These are phyloP conservation scores for Stenopsyche tienmushanensis DNA, from an alignment of 1,140 invertebrate genomes.

Conservation along the genomic window DNA sequence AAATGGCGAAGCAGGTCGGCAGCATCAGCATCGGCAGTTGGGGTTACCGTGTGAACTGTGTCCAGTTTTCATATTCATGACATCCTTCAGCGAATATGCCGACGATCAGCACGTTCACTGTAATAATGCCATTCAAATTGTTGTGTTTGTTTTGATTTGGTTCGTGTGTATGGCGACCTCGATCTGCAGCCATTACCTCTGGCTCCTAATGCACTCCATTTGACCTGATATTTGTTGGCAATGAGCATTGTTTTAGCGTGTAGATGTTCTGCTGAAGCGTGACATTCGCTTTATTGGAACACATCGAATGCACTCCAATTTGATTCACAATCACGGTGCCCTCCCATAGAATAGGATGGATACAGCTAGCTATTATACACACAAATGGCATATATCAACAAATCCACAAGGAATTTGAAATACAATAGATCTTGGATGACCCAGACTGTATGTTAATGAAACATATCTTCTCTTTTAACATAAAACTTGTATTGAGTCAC, in stretches of 20 bases:
- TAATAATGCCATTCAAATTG: conserved; percentile 31
- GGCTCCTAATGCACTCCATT: background rate
- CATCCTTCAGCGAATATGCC: conserved; percentile 11
- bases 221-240: background rate
- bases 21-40: background rate
- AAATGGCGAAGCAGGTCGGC: background rate
- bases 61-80: conserved; percentile 21
- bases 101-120: conserved; percentile 17
- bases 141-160: conserved; percentile 23
- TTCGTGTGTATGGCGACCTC: background rate
- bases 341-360: too few relatives aligned
- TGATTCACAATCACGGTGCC: too few relatives aligned
- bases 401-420: too few relatives aligned
- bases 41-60: conserved; percentile 16
- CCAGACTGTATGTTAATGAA: too few relatives aligned
- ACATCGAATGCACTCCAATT: too few relatives aligned
- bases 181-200: background rate
- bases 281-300: too few relatives aligned
- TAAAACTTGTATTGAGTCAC: too few relatives aligned
- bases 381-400: too few relatives aligned
- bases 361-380: too few relatives aligned
- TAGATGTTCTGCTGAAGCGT: background rate
- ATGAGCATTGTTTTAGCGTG: background rate
- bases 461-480: too few relatives aligned
- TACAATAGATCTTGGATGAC: too few relatives aligned